Percentiles rank a stretch among this genome's conserved stretches.
Evolutionary conservation across 1,140 invertebrate species (phyloP).

Genomic region (Eciton burchellii): DNA sequence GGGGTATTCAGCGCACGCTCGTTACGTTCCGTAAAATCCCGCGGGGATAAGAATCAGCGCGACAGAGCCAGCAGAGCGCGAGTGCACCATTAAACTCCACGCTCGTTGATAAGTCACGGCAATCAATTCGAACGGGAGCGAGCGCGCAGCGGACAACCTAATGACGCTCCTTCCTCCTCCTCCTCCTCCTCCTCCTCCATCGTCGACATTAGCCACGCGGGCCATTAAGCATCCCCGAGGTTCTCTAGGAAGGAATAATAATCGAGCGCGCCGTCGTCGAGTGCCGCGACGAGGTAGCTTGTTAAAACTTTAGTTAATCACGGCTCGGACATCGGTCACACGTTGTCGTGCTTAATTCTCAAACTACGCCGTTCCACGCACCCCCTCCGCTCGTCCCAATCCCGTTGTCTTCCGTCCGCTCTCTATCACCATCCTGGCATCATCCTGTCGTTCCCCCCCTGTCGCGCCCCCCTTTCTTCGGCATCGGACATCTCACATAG

Average conservation of each 20-base stretch:
- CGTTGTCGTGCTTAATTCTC: conserved; percentile 82
- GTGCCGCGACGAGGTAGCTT: conserved; percentile 69
- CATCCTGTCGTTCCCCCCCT: conserved; percentile 56
- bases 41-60: not conserved
- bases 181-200: not conserved
- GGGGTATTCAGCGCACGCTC: not conserved
- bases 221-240: conserved; percentile 25
- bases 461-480: not conserved
- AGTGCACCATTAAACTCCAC: conserved; percentile 1
- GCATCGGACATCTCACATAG: conserved; percentile 76
- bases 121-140: conserved; percentile 47
- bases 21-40: not conserved
- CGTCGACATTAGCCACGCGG: conserved; percentile 14
- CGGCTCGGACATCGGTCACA: conserved; percentile 81
- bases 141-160: conserved; percentile 26
- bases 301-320: conserved; percentile 83
- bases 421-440: conserved; percentile 57
- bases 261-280: conserved; percentile 24
- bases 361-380: conserved; percentile 67
- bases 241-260: conserved; percentile 48
- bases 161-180: conserved; percentile 11
- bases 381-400: conserved; percentile 53
- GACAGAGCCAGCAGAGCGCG: not conserved
- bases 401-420: conserved; percentile 53
- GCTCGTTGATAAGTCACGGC: not conserved